A percentile compares a stretch with the other conserved stretches of the same genome.
These are phyloP conservation scores for Apomyelois bistriatella DNA, from an alignment of 2,888 invertebrate species.

Conservation along the genomic window DNA sequence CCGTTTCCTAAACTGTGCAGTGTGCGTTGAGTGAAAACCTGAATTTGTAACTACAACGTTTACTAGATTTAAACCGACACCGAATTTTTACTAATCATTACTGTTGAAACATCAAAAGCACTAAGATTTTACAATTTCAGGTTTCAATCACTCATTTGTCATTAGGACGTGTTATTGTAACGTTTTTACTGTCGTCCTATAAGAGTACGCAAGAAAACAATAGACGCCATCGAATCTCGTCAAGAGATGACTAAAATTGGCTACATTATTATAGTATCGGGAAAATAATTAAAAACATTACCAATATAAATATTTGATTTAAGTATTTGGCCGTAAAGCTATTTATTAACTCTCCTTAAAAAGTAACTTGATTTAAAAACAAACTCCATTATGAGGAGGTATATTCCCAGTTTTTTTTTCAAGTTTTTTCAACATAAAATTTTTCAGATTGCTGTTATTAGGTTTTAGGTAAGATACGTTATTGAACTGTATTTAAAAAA, in stretches of 20 bases:
- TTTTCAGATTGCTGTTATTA: no score
- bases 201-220: neutral
- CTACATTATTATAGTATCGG: neutral
- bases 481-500: no score
- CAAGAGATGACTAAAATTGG: neutral
- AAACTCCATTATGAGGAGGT: no score
- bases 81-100: slow-evolving; percentile 18
- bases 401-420: no score
- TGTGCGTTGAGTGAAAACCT: slow-evolving; percentile 26
- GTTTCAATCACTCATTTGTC: slow-evolving; percentile 22
- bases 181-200: neutral
- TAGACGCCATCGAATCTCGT: no score
- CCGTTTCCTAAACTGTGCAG: slow-evolving; percentile 30
- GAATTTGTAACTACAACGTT: slow-evolving; percentile 4
- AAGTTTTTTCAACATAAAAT: no score
- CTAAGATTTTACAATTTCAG: slow-evolving; percentile 24
- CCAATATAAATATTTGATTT: no score
- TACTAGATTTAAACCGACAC: neutral
- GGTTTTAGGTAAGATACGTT: no score
- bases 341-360: no score
- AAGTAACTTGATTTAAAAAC: no score
- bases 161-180: neutral
- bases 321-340: no score
- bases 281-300: no score
- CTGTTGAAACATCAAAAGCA: slow-evolving; percentile 37